phyloP scores from a whole-genome alignment of 2,797 vertebrate genomes.

The Thaleichthys pacificus region DNA sequence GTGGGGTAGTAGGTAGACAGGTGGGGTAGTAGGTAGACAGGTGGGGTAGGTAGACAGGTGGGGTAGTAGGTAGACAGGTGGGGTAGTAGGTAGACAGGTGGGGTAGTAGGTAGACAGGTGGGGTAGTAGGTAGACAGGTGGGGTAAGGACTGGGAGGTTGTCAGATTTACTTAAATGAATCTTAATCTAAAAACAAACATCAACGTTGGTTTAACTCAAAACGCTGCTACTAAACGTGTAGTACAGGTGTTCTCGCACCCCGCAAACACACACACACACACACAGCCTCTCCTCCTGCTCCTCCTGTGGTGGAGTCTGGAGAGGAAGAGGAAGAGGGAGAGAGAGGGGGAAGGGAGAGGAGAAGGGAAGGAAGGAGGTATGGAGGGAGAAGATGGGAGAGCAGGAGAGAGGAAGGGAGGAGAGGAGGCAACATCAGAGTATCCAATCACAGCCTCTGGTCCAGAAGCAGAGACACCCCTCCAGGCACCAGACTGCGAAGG shows the following conservation, averaged over 20 bases:
- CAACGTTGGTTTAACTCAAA: neutral
- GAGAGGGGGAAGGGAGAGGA: too few relatives aligned
- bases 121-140: neutral
- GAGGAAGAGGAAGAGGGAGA: neutral
- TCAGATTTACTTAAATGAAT: neutral
- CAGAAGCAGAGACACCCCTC: neutral
- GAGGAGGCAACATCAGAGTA: neutral
- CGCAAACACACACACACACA: neutral
- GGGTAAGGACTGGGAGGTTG: neutral
- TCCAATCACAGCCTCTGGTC: neutral
- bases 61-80: neutral
- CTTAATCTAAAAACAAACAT: conserved; percentile 3
- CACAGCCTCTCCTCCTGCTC: neutral
- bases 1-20: too few relatives aligned
- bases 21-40: neutral
- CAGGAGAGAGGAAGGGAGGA: neutral
- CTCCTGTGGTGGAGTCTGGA: neutral
- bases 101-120: too few relatives aligned
- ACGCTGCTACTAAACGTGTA: neutral
- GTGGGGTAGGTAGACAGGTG: too few relatives aligned
- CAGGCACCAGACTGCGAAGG: neutral
- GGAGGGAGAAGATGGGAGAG: too few relatives aligned
- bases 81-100: too few relatives aligned
- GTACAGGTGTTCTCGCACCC: neutral
- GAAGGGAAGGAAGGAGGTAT: too few relatives aligned